phyloP scores from a whole-genome alignment of 2,797 vertebrate genomes.

The Scleropages formosus region DNA sequence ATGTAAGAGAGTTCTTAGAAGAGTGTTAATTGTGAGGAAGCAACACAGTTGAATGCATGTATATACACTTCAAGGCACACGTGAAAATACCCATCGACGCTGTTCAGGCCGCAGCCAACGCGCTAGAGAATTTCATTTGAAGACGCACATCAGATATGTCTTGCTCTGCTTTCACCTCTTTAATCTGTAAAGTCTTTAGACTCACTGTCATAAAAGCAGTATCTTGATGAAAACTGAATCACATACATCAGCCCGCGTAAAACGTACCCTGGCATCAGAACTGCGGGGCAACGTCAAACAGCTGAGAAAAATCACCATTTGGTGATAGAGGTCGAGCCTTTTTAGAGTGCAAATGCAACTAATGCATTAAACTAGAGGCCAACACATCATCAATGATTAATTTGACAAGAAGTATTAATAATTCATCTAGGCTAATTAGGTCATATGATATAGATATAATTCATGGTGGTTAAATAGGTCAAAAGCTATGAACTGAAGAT shows the following conservation, averaged over 20 bases:
- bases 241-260: not conserved
- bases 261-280: conserved; percentile 1
- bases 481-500: not conserved
- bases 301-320: conserved; percentile 8
- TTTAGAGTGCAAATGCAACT: not conserved
- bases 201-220: conserved; percentile 3
- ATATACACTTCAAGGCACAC: not conserved
- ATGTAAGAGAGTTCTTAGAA: not conserved
- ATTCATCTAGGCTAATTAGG: not conserved
- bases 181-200: conserved; percentile 18
- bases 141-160: conserved; percentile 6
- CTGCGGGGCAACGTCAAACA: conserved; percentile 11
- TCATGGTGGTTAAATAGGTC: not conserved
- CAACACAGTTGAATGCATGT: not conserved
- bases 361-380: not conserved
- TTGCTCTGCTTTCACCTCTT: not conserved
- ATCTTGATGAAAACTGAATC: conserved; percentile 24
- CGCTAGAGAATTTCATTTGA: not conserved
- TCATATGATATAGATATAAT: not conserved
- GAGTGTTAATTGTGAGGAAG: not conserved
- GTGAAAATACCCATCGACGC: not conserved
- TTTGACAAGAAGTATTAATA: not conserved
- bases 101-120: conserved; percentile 2
- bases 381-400: not conserved
- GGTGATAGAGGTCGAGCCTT: not conserved